Evolutionary conservation across 53 echinoderm and acorn worm genomes (phyloP), one percentile per base, ranked within the genome.

Genomic region (Mesocentrotus franciscanus): DNA sequence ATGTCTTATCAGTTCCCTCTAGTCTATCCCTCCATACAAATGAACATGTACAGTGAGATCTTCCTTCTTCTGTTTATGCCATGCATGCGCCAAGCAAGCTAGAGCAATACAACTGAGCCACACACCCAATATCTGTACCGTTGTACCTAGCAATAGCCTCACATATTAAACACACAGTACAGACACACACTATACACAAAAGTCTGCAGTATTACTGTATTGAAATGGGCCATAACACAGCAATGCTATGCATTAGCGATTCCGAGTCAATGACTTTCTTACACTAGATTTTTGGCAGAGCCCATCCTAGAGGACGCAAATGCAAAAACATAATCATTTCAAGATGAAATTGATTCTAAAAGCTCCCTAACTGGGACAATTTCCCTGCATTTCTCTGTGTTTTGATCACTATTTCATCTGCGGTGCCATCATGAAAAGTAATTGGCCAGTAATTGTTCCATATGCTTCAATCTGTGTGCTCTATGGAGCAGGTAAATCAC

Each of bases 391-490:
- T 36, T 79, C 39, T 35, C 17, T 18, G 33, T 74, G 79, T 36
- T 36, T 72, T 79, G 79, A 79, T 79, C 79, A 79, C 30, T 39
- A 79, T 79, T 79, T 36, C 79, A 79, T 79, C 36, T 79, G 79
- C 12, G 18, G 4, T 79, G 20, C 39, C 79, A 79, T 79, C 79
- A 79, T 79, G 79, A 39, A 79, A 39, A 79, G 79, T 18, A 20
- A 79, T 79, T 1, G 79, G 13, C 6, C 30, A 39, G 79, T 42
- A 79, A 79, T 79, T 79, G 35, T 18, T 79, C 79, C 79, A 79
- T 79, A 79, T 79, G 39, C 39, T 79, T 20, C 35, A 79, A 79
- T 79, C 79, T 39, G 72, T 79, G 79, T 79, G 79, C 27, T 74
- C 14, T 27, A 74, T 79, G 20, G 36, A 36, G 39, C 39, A 39